Base-by-base conservation (phyloP, 2,113 vertebrate genomes). In the Aplodontia rufa region DNA sequence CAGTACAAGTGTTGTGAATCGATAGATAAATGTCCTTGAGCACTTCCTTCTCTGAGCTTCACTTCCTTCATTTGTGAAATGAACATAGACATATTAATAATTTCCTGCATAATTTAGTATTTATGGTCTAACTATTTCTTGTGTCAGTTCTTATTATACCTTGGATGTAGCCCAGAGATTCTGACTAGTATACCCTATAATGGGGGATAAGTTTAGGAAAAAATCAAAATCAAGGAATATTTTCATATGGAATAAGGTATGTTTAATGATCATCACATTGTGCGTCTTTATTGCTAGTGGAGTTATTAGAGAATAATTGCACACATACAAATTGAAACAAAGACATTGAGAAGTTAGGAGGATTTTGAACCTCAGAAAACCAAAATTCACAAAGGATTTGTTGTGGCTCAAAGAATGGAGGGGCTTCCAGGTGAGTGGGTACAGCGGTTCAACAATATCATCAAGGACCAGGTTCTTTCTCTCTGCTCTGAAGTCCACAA, bases 101-200 rank as follows among this genome's bases (percentile, higher is more conserved):
- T 71, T 92, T 86, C 37, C 40, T 30, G 9, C 58, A 37, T 51
- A 58, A 19, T 68, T 47, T 90, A 51, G 10, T 80, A 89, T 64
- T 95, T 51, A 51, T 45, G 55, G 9, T 47, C 60, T 82, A 90
- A 81, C 81, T 86, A 86, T 92, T 71, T 80, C 26, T 82, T 32
- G 5, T 16, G 37, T 90, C 69, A 91, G 53, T 53, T 96, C 26
- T 86, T 71, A 26, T 0, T 45, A 40, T 3, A 17, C 13, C 13
- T 87, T 92, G n/a, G n/a, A 93, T 86, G 19, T 55, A 40, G 19
- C 8, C 74, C 74, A 93, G 47, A 35, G 22, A 93, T 93, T 96
- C 51, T 87, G 9, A 88, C 45, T 40, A 66, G 24, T 71, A 60
- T 68, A 49, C 2, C 14, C 19, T 53, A 72, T 14, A 26, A 19